phyloP scores from a whole-genome alignment of 2,888 invertebrate genomes.

The Agrilus biguttatus region DNA sequence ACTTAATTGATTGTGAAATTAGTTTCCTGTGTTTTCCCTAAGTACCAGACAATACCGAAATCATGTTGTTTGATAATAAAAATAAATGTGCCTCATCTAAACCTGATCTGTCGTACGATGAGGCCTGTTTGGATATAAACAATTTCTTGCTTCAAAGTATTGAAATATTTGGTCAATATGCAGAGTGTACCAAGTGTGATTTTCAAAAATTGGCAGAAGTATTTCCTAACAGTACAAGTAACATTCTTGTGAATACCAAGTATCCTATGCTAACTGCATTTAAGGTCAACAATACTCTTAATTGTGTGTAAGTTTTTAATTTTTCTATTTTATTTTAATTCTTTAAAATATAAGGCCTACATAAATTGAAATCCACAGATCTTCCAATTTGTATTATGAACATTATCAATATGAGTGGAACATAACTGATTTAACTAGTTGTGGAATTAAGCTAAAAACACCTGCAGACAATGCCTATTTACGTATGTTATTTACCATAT shows the following conservation, averaged over 20 bases:
- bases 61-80: conserved; percentile 13
- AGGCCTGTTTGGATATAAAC: conserved; percentile 29
- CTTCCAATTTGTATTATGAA: conserved; percentile 23
- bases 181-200: conserved; percentile 28
- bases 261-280: conserved; percentile 23
- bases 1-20: too few species aligned
- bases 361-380: conserved; percentile 15
- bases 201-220: conserved; percentile 21
- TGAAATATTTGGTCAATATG: conserved; percentile 25
- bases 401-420: conserved; percentile 31
- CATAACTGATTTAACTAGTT: conserved; percentile 20
- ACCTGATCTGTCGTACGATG: conserved; percentile 24
- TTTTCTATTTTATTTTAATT: background rate
- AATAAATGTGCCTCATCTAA: conserved; percentile 11
- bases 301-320: conserved; percentile 19
- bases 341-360: background rate
- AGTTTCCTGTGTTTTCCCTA: too few species aligned
- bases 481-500: conserved; percentile 20
- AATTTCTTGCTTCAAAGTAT: conserved; percentile 19
- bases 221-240: conserved; percentile 14
- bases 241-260: conserved; percentile 25
- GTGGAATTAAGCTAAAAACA: conserved; percentile 23
- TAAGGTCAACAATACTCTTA: conserved; percentile 9
- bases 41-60: background rate
- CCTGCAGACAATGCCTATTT: conserved; percentile 30